A percentile compares a stretch with the other conserved stretches of the same genome.
These are phyloP conservation scores for Tichodroma muraria DNA, from an alignment of 2,113 vertebrate genomes.

Conservation along the genomic window DNA sequence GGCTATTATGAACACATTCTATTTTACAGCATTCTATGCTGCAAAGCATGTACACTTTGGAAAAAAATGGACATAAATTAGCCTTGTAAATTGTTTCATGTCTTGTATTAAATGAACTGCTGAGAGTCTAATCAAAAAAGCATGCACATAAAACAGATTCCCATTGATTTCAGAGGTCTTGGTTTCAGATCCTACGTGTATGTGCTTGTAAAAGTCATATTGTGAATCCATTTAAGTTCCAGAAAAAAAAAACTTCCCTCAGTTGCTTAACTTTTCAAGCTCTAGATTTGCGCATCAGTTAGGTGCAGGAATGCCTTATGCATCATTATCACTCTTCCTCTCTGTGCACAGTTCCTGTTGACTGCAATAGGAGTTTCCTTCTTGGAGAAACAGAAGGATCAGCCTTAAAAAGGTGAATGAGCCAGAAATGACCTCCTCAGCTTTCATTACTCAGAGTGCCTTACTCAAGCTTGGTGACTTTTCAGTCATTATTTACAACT, in stretches of 20 bases:
- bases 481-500: not conserved
- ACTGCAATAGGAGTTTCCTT: not conserved
- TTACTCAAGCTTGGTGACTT: not conserved
- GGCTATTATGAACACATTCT: not conserved
- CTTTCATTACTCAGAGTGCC: not conserved
- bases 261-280: not conserved
- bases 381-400: not conserved
- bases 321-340: not conserved
- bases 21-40: not conserved
- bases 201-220: not conserved
- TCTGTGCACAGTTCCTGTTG: not conserved
- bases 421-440: not conserved
- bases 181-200: not conserved
- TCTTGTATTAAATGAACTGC: conserved; percentile 4
- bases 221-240: not conserved
- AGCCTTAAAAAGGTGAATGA: not conserved
- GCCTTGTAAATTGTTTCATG: not conserved
- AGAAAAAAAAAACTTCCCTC: not conserved
- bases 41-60: not conserved
- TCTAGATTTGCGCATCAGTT: not conserved
- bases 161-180: not conserved
- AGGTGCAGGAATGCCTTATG: not conserved
- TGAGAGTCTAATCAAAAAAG: conserved; percentile 2
- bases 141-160: not conserved
- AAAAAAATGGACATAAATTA: conserved; percentile 8